Conservation (phyloP, 2,113 vertebrate genomes). For the Diglossa brunneiventris region DNA sequence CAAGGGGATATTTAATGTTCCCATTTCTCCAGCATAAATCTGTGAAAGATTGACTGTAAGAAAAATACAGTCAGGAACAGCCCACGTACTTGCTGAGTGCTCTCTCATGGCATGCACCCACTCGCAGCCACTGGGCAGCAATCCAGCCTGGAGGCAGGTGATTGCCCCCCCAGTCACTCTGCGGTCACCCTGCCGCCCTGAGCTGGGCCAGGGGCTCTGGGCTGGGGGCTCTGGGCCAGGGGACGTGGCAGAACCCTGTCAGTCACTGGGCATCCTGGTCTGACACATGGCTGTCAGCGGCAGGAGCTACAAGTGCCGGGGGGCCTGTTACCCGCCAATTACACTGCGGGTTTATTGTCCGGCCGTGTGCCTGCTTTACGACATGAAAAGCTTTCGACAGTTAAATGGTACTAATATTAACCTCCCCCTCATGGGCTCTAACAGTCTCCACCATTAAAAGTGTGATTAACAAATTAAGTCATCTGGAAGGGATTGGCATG, state of each 20-base stretch:
- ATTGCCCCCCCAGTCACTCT: accelerated
- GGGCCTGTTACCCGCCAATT: constrained; percentile 68
- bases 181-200: accelerated
- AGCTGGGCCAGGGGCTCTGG: not conserved
- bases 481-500: constrained; percentile 66
- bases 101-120: accelerated
- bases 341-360: constrained; percentile 63
- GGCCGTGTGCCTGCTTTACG: constrained; percentile 58
- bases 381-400: constrained; percentile 51
- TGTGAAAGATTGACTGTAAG: constrained; percentile 37
- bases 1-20: constrained; percentile 63
- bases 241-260: not conserved
- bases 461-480: constrained; percentile 76
- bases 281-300: constrained; percentile 24
- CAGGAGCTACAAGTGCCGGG: constrained; percentile 55
- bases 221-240: accelerated
- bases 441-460: constrained; percentile 42
- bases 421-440: constrained; percentile 61
- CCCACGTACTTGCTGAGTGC: not conserved
- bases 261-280: not conserved
- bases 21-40: constrained; percentile 40
- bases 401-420: constrained; percentile 74
- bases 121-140: accelerated
- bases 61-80: not conserved
- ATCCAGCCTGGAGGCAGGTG: not conserved